Evolutionary conservation across 2,888 invertebrate genomes (phyloP), one percentile per base, ranked within the genome.

Genomic region (Bombylius major): DNA sequence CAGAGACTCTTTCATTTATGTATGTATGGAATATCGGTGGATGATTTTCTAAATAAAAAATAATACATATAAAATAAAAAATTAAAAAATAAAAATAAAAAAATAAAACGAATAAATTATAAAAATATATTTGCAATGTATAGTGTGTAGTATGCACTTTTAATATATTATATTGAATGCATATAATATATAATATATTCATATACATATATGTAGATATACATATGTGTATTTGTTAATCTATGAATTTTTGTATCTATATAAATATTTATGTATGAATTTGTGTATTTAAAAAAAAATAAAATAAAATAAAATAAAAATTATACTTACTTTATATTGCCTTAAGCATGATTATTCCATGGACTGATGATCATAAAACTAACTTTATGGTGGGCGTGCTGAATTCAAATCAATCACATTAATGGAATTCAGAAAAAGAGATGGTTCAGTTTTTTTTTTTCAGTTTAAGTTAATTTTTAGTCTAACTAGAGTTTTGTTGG

Each of bases 321-420:
- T 42, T 42, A 11, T 31, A 47, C 50, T 54, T 42, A 51, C 52
- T 36, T 55, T 55, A 51, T 50, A 49, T 44, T 31, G 58, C 58
- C 55, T 53, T 53, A 47, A 55, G 58, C 58, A 39, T 47, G 46
- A 53, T 55, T 36, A 50, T 53, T 53, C 45, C 50, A 51, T 46
- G 50, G 45, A 50, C 49, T 55, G 53, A 55, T 55, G 55, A 47
- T 52, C 54, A 55, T 53, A 53, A 45, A 55, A 53, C 55, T 55
- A 47, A 53, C 53, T 55, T 58, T 55, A 55, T 55, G 58, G 53
- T 53, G 55, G 58, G 58, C 55, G 58, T 55, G 58, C 48, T 58
- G 55, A 53, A 55, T 58, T 50, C 53, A 52, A 55, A 58, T 58
- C 55, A 58, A 58, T 58, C 58, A 58, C 49, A 53, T n/a, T 46